Evolutionary conservation across 1,140 invertebrate species (phyloP).

Genomic region (Ostrea edulis): DNA sequence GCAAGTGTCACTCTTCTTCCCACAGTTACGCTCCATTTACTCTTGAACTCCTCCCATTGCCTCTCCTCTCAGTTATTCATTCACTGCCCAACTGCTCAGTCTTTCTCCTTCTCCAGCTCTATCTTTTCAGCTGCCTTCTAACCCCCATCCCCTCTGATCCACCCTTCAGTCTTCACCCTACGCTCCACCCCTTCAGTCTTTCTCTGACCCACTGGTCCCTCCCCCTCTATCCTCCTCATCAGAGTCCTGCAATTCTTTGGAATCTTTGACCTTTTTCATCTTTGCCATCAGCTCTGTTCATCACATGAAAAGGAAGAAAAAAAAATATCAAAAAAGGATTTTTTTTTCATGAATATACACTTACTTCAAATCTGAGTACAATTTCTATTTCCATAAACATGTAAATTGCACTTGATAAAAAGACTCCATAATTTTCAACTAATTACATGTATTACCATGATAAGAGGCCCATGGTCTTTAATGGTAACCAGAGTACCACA

Average conservation of each 20-base stretch:
- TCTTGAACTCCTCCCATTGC: too few relatives aligned
- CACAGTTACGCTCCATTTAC: too few relatives aligned
- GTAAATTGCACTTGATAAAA: too few relatives aligned
- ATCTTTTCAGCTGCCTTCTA: neutral
- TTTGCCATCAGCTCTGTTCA: neutral
- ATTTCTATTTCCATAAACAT: too few relatives aligned
- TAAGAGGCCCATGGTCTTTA: too few relatives aligned
- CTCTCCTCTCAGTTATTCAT: too few relatives aligned
- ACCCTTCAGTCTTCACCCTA: neutral
- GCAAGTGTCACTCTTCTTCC: too few relatives aligned
- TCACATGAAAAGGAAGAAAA: neutral
- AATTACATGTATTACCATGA: too few relatives aligned
- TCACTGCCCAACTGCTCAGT: neutral
- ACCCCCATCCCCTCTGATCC: neutral
- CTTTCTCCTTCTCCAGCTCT: neutral
- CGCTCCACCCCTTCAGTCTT: neutral
- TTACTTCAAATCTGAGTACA: too few relatives aligned
- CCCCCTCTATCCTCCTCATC: constrained; percentile 5
- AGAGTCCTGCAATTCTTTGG: neutral
- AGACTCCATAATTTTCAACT: too few relatives aligned
- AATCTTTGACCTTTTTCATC: constrained; percentile 6
- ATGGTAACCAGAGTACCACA: too few relatives aligned
- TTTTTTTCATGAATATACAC: neutral
- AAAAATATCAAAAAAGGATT: too few relatives aligned
- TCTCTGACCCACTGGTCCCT: neutral